Conservation (phyloP, 2,113 vertebrate species). For the Glareola pratincola region DNA sequence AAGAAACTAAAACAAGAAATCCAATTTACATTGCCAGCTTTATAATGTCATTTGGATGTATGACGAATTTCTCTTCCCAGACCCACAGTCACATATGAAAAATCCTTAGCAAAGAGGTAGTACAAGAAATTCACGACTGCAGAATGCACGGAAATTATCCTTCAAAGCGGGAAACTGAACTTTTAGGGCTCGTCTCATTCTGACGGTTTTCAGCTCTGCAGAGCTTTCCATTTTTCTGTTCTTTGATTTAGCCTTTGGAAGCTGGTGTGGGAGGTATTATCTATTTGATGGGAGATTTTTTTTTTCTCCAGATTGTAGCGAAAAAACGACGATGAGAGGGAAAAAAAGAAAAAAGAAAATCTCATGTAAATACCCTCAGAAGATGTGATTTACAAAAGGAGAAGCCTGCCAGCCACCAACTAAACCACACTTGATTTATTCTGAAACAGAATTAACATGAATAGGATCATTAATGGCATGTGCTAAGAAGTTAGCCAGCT, state of each 20-base stretch:
- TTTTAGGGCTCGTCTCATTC: neutral
- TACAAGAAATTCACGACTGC: neutral
- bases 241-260: neutral
- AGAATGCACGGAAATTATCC: neutral
- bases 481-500: neutral
- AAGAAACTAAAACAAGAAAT: neutral
- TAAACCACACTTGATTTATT: constrained; percentile 14
- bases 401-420: constrained; percentile 9
- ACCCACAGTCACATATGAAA: neutral
- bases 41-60: neutral
- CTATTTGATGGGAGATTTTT: neutral
- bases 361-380: constrained; percentile 18
- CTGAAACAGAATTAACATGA: constrained; percentile 24
- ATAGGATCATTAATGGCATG: constrained; percentile 9
- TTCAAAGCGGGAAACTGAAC: neutral
- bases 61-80: neutral
- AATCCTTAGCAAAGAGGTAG: neutral
- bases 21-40: neutral
- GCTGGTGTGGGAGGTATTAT: neutral
- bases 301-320: neutral
- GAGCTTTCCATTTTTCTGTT: neutral
- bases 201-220: neutral
- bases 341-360: neutral
- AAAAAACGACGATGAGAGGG: neutral
- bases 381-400: neutral